Evolutionary conservation across 2,888 invertebrate genomes (phyloP), one percentile per base, ranked within the genome.

Genomic region (Amitus sp.): DNA sequence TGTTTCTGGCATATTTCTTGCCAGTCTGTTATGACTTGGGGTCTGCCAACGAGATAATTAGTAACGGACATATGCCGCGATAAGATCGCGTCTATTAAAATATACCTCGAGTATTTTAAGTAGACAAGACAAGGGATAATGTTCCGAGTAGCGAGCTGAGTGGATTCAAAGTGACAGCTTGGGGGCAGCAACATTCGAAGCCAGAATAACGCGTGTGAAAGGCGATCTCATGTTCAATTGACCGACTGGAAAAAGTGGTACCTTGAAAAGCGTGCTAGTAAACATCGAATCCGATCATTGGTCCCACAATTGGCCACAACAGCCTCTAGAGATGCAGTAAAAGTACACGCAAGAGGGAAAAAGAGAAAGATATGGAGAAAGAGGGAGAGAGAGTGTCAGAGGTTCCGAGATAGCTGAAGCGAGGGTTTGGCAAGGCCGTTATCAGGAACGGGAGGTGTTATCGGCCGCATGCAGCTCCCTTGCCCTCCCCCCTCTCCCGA

Each of bases 401-500:
- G 42, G 47, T 66, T 58, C 53, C 54, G 65, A 54, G 54, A 58
- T 52, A 53, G 62, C 53, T 57, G 53, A 49, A 64, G 65, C 71
- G 76, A 73, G 75, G 76, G 78, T 75, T 79, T 78, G 81, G 78
- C 73, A 76, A 73, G 77, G 73, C 73, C 70, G 76, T 79, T 81
- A 80, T 81, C 81, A 76, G 77, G 69, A 70, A 67, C 72, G 73
- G 67, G 71, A 72, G 74, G 74, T 69, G 76, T 80, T 80, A 80
- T 80, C 80, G 78, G 78, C 76, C 77, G 75, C 72, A 77, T 80
- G 80, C 82, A 79, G 79, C 77, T 73, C 74, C 75, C 79, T 73
- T 75, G 69, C 43, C 13, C 27, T 48, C 47, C 67, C 69, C 69
- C 68, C 59, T 62, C 67, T 63, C 69, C 50, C 47, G 52, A 60